Percentiles rank a stretch among this genome's conserved stretches.
phyloP scores from a whole-genome alignment of 2,888 invertebrate species.

The Stenotaenia linearis region DNA sequence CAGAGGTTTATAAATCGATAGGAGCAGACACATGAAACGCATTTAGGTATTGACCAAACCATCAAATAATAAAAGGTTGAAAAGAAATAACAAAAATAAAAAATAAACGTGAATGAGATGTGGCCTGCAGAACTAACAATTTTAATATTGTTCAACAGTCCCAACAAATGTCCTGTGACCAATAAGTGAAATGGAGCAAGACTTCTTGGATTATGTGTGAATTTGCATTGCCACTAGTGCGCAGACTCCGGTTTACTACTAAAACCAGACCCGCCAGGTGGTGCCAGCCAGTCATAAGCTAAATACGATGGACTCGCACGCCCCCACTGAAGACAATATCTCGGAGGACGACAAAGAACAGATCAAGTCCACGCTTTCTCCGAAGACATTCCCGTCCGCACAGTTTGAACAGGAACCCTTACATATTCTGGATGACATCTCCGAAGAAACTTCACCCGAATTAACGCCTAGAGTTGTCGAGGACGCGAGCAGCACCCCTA shows the following conservation, averaged over 20 bases:
- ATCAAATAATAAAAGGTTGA: conserved; percentile 13
- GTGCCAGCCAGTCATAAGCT: conserved; percentile 16
- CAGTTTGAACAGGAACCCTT: background rate
- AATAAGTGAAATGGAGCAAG: conserved; percentile 12
- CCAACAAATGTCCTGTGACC: conserved; percentile 10
- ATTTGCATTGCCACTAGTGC: conserved; percentile 7
- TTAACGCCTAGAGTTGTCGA: background rate
- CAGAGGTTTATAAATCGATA: background rate
- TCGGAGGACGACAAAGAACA: background rate
- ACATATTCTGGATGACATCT: background rate
- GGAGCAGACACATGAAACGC: background rate
- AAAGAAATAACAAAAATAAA: background rate
- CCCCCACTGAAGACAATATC: background rate
- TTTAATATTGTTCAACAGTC: conserved; percentile 10
- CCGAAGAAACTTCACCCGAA: background rate
- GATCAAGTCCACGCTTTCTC: background rate
- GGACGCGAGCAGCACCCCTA: background rate
- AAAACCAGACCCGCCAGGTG: conserved; percentile 24
- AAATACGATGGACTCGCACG: conserved; percentile 8
- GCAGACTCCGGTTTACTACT: background rate
- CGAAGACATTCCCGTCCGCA: background rate
- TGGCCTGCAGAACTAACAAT: background rate
- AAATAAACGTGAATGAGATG: background rate
- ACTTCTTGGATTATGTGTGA: background rate
- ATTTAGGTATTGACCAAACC: background rate